Percentiles rank a stretch among this genome's conserved stretches.
Conservation (phyloP, 2,888 invertebrate genomes). For the Heteropelma amictum region DNA sequence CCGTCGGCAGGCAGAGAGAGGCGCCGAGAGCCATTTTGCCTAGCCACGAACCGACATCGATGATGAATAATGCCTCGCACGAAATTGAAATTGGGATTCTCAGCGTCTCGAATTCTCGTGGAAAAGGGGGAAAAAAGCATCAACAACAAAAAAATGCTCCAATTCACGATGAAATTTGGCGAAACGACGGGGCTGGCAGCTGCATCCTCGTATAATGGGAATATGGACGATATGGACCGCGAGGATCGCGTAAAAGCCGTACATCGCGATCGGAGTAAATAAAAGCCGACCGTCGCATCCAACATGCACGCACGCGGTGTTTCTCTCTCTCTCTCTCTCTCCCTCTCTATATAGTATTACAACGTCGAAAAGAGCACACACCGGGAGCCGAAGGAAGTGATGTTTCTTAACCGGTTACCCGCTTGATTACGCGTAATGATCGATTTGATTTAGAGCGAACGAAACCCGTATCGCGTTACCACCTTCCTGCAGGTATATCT, state of each 20-base stretch:
- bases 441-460: slow-evolving; percentile 72
- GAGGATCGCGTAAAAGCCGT: no score
- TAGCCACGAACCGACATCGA: no score
- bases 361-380: slow-evolving; percentile 45
- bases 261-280: slow-evolving; percentile 2
- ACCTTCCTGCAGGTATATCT: slow-evolving; percentile 59
- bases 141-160: slow-evolving; percentile 63
- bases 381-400: slow-evolving; percentile 50
- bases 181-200: slow-evolving; percentile 54
- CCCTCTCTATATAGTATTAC: no score
- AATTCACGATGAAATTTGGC: slow-evolving; percentile 66
- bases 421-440: slow-evolving; percentile 76
- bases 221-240: no score
- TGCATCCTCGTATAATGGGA: no score
- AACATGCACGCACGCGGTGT: not conserved
- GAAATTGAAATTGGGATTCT: slow-evolving; percentile 73
- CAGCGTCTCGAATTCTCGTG: slow-evolving; percentile 67
- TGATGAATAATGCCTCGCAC: no score
- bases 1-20: no score
- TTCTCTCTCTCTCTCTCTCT: no score
- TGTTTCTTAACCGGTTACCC: slow-evolving; percentile 68
- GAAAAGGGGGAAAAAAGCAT: slow-evolving; percentile 58
- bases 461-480: slow-evolving; percentile 69
- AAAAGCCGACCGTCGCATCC: not conserved
- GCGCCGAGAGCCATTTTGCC: no score